Conservation (phyloP, 2,797 vertebrate species). For the Anabas testudineus region DNA sequence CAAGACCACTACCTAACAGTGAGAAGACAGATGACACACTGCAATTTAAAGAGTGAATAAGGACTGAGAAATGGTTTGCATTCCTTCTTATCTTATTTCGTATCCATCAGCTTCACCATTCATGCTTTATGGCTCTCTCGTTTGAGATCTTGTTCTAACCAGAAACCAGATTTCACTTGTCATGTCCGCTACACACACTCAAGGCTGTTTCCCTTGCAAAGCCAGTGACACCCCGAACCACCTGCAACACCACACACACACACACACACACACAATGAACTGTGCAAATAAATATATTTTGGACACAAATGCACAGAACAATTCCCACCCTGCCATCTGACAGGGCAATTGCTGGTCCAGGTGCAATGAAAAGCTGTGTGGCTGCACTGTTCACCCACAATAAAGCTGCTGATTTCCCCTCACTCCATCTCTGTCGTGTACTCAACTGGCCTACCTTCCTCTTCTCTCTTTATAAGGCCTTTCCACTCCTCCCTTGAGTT, state of each 20-base stretch:
- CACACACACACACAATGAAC: constrained; percentile 35
- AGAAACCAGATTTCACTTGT: constrained; percentile 60
- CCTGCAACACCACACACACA: constrained; percentile 59
- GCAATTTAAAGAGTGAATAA: constrained; percentile 10
- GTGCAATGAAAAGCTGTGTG: constrained; percentile 48
- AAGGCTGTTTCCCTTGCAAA: constrained; percentile 45
- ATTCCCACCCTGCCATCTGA: constrained; percentile 45
- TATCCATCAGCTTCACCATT: constrained; percentile 44
- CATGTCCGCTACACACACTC: constrained; percentile 70
- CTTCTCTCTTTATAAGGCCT: constrained; percentile 24
- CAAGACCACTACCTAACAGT: constrained; percentile 15
- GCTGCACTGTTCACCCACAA: constrained; percentile 35
- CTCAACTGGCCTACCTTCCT: constrained; percentile 26
- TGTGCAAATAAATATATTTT: constrained; percentile 51
- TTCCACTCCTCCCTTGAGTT: constrained; percentile 41
- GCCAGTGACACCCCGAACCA: constrained; percentile 69
- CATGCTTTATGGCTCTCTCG: constrained; percentile 14
- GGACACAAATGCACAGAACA: constrained; percentile 33
- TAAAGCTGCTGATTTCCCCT: constrained; percentile 44
- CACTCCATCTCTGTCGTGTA: constrained; percentile 38
- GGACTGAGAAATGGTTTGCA: constrained; percentile 21
- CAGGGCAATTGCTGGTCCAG: constrained; percentile 61
- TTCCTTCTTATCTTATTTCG: constrained; percentile 50
- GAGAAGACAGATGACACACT: constrained; percentile 28
- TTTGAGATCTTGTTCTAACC: constrained; percentile 3